phyloP scores from a whole-genome alignment of 2,888 invertebrate species.

The Dicranocentrus wangi region DNA sequence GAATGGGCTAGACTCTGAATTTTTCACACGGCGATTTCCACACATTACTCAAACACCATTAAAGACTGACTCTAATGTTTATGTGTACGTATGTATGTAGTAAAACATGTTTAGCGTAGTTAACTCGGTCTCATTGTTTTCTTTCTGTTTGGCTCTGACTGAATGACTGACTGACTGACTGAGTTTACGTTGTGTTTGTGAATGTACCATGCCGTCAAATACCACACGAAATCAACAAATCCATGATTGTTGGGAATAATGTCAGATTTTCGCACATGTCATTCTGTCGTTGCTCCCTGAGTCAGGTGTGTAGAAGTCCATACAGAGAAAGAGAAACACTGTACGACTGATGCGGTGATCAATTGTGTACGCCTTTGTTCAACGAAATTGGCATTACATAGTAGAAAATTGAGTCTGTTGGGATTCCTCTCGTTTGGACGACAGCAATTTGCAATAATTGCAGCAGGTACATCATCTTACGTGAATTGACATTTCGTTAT shows the following conservation, averaged over 20 bases:
- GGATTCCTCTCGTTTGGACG: too few species aligned
- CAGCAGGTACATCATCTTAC: too few species aligned
- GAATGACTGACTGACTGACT: constrained; percentile 35
- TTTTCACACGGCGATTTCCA: constrained; percentile 55
- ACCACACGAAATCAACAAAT: constrained; percentile 12
- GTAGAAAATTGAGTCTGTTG: too few species aligned
- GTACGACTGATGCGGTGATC: constrained; percentile 3
- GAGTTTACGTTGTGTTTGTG: constrained; percentile 42
- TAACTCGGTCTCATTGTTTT: constrained; percentile 22
- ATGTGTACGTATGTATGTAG: neutral
- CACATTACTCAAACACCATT: constrained; percentile 37
- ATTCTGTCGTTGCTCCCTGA: constrained; percentile 25
- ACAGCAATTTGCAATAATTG: too few species aligned
- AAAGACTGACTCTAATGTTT: too few species aligned
- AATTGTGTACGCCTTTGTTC: neutral
- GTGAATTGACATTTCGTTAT: too few species aligned
- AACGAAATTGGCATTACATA: too few species aligned
- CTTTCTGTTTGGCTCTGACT: neutral
- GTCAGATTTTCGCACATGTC: constrained; percentile 55
- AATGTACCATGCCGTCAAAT: constrained; percentile 2
- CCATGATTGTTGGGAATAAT: constrained; percentile 46
- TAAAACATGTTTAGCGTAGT: constrained; percentile 1
- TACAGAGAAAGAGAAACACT: too few species aligned
- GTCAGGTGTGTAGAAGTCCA: too few species aligned
- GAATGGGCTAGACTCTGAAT: too few species aligned